Conservation (phyloP, 2,888 invertebrate genomes). For the Luperina nickerlii region DNA sequence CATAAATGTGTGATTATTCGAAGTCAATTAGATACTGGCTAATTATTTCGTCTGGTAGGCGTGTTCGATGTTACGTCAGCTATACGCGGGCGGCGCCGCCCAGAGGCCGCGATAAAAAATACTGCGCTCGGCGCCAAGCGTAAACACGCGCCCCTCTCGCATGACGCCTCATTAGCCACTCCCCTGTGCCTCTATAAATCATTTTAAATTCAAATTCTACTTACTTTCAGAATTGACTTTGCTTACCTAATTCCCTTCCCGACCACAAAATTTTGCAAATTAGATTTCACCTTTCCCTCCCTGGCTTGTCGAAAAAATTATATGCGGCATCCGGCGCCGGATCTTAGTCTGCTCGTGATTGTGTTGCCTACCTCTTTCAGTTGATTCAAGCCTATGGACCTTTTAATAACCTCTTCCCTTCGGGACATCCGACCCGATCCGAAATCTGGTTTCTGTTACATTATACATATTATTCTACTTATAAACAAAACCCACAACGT, state of each 20-base stretch:
- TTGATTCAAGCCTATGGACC: constrained; percentile 65
- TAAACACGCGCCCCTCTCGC: constrained; percentile 89
- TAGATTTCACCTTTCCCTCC: constrained; percentile 85
- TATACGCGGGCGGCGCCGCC: constrained; percentile 74
- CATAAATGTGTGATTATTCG: constrained; percentile 46
- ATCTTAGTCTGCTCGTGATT: constrained; percentile 75
- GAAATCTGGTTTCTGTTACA: constrained; percentile 12
- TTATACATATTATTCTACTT: neutral
- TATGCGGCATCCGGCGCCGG: constrained; percentile 80
- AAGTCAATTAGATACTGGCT: constrained; percentile 67
- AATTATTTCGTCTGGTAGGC: constrained; percentile 76
- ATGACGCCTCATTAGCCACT: constrained; percentile 90
- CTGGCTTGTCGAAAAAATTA: constrained; percentile 81
- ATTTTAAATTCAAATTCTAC: constrained; percentile 90
- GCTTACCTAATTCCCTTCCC: constrained; percentile 87
- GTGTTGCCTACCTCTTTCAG: constrained; percentile 73
- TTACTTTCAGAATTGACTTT: constrained; percentile 89
- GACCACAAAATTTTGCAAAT: constrained; percentile 88
- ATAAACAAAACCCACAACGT: neutral
- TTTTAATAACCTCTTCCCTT: constrained; percentile 69
- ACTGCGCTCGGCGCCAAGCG: constrained; percentile 78
- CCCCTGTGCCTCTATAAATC: constrained; percentile 89
- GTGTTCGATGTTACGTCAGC: constrained; percentile 78
- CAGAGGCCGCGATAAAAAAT: constrained; percentile 82
- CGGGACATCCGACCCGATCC: constrained; percentile 47